Evolutionary conservation across 1,140 invertebrate genomes (phyloP).

Genomic region (Meloidogyne hapla): DNA sequence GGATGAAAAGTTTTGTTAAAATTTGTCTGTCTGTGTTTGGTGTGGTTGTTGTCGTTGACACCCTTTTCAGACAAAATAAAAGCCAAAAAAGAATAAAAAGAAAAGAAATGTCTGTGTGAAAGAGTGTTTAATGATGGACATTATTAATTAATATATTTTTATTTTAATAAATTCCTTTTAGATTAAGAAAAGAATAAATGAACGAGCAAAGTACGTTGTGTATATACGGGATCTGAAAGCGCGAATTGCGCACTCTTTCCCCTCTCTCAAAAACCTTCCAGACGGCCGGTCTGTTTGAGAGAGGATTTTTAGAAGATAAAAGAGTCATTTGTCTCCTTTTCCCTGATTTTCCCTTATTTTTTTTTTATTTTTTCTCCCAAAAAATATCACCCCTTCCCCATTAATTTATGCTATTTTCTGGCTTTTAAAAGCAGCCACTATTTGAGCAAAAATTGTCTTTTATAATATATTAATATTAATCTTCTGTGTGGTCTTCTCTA

Average conservation of each 20-base stretch:
- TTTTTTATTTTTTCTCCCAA: not conserved
- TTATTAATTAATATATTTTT: too few relatives aligned
- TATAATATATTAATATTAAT: not conserved
- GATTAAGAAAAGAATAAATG: not conserved
- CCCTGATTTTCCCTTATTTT: not conserved
- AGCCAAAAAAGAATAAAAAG: not conserved
- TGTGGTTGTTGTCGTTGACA: not conserved
- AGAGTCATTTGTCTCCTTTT: not conserved
- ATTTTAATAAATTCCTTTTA: not conserved
- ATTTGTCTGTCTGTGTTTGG: not conserved
- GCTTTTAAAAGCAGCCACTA: not conserved
- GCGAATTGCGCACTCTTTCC: not conserved
- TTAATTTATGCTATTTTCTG: slow-evolving; percentile 2
- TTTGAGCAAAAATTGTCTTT: not conserved
- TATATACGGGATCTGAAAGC: not conserved
- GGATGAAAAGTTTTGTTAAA: slow-evolving; percentile 23
- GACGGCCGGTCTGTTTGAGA: not conserved
- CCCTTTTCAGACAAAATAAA: slow-evolving; percentile 3
- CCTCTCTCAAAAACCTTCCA: not conserved
- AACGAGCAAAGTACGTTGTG: not conserved
- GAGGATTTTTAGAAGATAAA: not conserved
- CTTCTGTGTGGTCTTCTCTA: not conserved
- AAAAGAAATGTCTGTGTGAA: not conserved
- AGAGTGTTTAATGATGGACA: too few relatives aligned
- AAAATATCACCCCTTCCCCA: not conserved